Evolutionary conservation across 2,888 invertebrate genomes (phyloP), one percentile per base, ranked within the genome.

Genomic region (Drosophila borborema): DNA sequence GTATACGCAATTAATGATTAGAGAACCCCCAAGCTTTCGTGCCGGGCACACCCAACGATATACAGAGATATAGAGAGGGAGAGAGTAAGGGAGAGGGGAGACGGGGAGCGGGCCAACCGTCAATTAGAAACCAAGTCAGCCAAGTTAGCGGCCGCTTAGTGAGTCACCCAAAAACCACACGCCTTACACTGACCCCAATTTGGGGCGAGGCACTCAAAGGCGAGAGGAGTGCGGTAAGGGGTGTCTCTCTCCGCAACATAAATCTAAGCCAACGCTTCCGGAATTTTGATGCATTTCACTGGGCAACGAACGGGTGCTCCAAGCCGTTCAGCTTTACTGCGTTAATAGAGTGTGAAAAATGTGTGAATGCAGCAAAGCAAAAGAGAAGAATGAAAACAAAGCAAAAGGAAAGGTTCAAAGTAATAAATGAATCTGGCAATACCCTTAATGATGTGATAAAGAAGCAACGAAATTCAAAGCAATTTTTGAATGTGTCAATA

Each of bases 311-410:
- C 61, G 61, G 53, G 36, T 46, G 59, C 46, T 63, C 31, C 43
- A 68, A 63, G 59, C 59, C 58, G 48, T 51, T 72, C 58, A 65
- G 65, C 80, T 55, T 63, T 63, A 51, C 59, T 71, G 62, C 80
- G 81, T 81, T 76, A 86, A 86, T 81, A 84, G 83, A 86, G 81
- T 84, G 84, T 84, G 75, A 81, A 77, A 72, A 77, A 67, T 72
- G 20, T 65, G 65, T 51, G 51, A 63, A 64, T 67, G 64, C 53
- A 43, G 23, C 31, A 41, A 55, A 40, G 40, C 23, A 41, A 49
- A 49, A 51, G 20, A 61, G 31, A 14, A 56, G 41, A 38, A 53
- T 18, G 49, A 55, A 12, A 36, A 34, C 8, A 40, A 23, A 12
- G 41, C n/a, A 41, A 41, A 41, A 16, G 38, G 38, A 41, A 12